Base-by-base conservation (phyloP, 2,797 vertebrate genomes). In the Triplophysa yarkandensis region DNA sequence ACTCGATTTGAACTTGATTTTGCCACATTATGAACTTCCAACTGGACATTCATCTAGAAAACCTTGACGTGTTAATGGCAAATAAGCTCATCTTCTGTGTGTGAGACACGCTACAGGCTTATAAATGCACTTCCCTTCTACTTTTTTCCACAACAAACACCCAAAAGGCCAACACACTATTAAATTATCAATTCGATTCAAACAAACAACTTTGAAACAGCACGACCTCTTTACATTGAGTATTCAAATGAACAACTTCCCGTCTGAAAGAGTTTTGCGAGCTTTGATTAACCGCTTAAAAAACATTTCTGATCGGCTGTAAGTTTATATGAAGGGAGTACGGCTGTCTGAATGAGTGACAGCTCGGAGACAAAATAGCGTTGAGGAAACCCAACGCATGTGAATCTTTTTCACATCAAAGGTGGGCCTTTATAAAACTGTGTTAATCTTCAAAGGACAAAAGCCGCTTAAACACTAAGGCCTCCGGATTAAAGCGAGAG, bases 401-500 rank as follows among this genome's bases (percentile, higher is more conserved):
- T 34, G n/a, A 62, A 68, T 78, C 66, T 54, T 46, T 52, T 32
- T 76, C 57, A 67, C 80, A 66, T 71, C 48, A 81, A 79, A 54
- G 7, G 25, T 78, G 46, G 30, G 44, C 36, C 74, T 76, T 58
- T 74, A 52, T 48, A 77, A 50, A 74, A 75, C 50, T 28, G 17
- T 1, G 50, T 68, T 66, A 41, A 48, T 82, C 78, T 79, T 76
- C 64, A 81, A 78, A 81, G 77, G 73, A 82, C 72, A 70, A 63
- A 77, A 63, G 66, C 67, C 50, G 60, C 71, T 79, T 25, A 30
- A 64, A 44, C 50, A 71, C 50, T 58, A 62, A 32, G 21, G 68
- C 66, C 64, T 55, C 43, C 19, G 21, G 65, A 68, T 64, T 62
- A 63, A 27, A 39, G 30, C 48, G 34, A 46, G 19, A n/a, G 14